Percentiles rank a stretch among this genome's conserved stretches.
Conservation (phyloP, 2,888 invertebrate species). For the Rhogogaster chlorosoma region DNA sequence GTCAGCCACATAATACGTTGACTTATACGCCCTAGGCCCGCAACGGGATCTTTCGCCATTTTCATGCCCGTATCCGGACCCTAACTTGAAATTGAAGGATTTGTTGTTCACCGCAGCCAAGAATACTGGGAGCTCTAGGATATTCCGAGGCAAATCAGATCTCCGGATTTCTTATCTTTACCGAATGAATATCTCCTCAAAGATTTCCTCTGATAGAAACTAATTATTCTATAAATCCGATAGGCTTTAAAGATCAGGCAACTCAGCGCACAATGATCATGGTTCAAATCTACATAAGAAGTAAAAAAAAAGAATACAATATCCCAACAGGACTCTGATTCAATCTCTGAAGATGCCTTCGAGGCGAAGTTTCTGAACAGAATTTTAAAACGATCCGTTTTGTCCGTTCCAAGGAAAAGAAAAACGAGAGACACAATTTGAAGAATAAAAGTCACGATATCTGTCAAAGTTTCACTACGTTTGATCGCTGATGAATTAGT, state of each 20-base stretch:
- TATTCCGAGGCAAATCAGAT: background rate
- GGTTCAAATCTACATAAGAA: too few relatives aligned
- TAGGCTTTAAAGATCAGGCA: background rate
- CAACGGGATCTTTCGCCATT: background rate
- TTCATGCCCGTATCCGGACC: background rate
- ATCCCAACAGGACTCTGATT: background rate
- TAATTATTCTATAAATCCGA: background rate
- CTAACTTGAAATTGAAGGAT: conserved; percentile 8
- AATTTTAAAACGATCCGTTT: background rate
- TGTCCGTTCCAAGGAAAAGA: background rate
- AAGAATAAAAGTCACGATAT: conserved; percentile 1
- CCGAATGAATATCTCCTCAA: background rate
- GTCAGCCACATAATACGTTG: background rate
- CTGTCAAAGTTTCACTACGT: background rate
- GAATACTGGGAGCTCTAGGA: background rate
- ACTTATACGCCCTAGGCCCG: conserved; percentile 3
- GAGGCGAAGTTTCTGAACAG: background rate
- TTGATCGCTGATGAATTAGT: conserved; percentile 7
- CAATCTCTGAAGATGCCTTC: background rate
- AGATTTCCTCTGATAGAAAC: background rate
- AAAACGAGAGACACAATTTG: background rate
- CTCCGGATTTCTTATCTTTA: background rate
- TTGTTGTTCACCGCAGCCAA: background rate
- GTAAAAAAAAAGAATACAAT: background rate
- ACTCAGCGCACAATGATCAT: background rate